Conservation (phyloP, 2,888 invertebrate species). For the Stenotaenia linearis region DNA sequence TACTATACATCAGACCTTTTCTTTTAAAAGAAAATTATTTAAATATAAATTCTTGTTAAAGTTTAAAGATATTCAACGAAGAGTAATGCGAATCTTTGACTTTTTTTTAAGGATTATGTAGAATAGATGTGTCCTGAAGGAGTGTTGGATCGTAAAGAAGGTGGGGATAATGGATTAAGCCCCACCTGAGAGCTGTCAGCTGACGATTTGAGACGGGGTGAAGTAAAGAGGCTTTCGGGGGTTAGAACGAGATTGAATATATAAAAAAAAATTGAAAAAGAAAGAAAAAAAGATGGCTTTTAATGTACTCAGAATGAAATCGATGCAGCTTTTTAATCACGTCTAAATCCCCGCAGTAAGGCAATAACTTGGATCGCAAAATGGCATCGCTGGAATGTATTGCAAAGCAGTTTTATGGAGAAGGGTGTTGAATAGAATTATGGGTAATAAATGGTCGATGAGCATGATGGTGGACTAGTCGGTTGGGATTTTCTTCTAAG, state of each 20-base stretch:
- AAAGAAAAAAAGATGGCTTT: not conserved
- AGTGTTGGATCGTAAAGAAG: slow-evolving; percentile 24
- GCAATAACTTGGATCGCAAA: too few relatives aligned
- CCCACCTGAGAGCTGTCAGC: slow-evolving; percentile 21
- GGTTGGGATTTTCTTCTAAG: not conserved
- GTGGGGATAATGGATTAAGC: slow-evolving; percentile 26
- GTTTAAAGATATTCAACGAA: not conserved
- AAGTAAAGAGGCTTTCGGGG: slow-evolving; percentile 19
- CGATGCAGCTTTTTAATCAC: not conserved
- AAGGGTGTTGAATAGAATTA: not conserved
- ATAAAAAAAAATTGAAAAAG: not conserved
- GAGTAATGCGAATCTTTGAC: not conserved
- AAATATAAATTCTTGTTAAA: slow-evolving; percentile 7
- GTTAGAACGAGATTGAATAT: slow-evolving; percentile 16
- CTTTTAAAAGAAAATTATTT: not conserved
- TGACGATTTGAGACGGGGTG: slow-evolving; percentile 26
- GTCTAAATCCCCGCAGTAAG: too few relatives aligned
- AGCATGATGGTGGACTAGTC: slow-evolving; percentile 20
- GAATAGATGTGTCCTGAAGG: slow-evolving; percentile 24
- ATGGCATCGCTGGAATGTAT: not conserved
- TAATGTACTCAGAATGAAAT: slow-evolving; percentile 15
- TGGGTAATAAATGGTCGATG: slow-evolving; percentile 17
- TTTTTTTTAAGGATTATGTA: slow-evolving; percentile 12
- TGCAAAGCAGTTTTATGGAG: not conserved
- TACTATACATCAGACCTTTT: slow-evolving; percentile 1